Base-by-base conservation (phyloP, 2,797 vertebrate genomes). In the Periparus ater region DNA sequence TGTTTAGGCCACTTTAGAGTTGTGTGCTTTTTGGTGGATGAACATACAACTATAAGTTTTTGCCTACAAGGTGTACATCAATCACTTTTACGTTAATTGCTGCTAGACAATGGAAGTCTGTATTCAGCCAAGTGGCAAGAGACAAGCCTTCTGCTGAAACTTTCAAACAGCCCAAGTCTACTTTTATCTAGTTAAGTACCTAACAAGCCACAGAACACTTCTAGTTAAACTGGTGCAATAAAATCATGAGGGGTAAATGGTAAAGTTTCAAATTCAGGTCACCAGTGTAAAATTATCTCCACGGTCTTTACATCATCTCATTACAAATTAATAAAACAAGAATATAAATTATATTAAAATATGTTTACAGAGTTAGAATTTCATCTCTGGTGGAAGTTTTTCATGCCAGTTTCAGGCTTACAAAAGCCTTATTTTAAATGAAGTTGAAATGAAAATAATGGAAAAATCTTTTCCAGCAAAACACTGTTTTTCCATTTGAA, bases 81-180 rank as follows among this genome's bases (percentile, higher is more conserved):
- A 95, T 97, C 96, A 91, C 38, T 96, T 96, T 88, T 87, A 76
- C 42, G 54, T 95, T 96, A 98, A 97, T 96, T 97, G 91, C 90
- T 94, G 47, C 66, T 94, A 95, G 73, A 85, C 87, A 93, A n/a
- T 86, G 38, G 65, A 83, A 95, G 47, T 66, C 58, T 58, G 68
- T 78, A 45, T 53, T 66, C 68, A 90, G 70, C 54, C 91, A 97
- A 96, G 60, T 84, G 79, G 80, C 63, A 91, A 96, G 96, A 94
- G 65, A 87, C 51, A 94, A 94, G 30, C 85, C 93, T 96, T 96
- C 97, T 93, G 95, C 92, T 96, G 96, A 63, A 97, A 87, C 60
- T 58, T 71, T 90, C 73, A 95, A 95, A 94, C 78, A 70, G 34
- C 85, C 38, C 38, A 83, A 89, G 91, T 93, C 83, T 95, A 74